phyloP scores from a whole-genome alignment of 2,113 vertebrate species.

The Terrapene triunguis region DNA sequence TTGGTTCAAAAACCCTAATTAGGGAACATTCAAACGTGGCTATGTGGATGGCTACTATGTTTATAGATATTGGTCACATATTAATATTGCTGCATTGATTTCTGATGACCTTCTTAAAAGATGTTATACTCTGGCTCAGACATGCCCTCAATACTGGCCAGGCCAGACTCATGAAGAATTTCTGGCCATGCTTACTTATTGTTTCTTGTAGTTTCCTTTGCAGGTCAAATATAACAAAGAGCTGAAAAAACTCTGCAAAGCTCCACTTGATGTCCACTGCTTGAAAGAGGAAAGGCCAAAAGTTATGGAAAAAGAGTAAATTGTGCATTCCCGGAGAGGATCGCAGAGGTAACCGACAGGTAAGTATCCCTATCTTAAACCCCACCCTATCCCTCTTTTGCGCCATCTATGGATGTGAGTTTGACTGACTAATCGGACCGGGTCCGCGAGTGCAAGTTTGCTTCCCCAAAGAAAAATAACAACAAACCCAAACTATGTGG shows the following conservation, averaged over 20 bases:
- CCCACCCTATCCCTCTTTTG: no score
- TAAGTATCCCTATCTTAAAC: no score
- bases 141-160: neutral
- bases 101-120: neutral
- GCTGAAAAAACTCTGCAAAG: neutral
- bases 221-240: neutral
- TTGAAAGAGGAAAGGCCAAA: neutral
- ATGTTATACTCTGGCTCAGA: neutral
- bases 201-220: neutral
- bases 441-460: no score
- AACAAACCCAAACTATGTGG: no score
- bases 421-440: no score
- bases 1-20: neutral
- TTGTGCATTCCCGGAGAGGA: neutral
- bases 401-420: no score
- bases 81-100: neutral
- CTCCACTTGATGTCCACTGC: neutral
- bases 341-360: no score
- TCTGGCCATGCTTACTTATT: neutral
- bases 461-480: no score
- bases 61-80: neutral
- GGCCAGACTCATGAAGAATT: neutral
- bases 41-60: neutral
- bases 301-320: neutral
- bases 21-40: neutral